Base-by-base conservation (phyloP, 2,888 invertebrate species). In the Scaptomyza cyrtandrae region DNA sequence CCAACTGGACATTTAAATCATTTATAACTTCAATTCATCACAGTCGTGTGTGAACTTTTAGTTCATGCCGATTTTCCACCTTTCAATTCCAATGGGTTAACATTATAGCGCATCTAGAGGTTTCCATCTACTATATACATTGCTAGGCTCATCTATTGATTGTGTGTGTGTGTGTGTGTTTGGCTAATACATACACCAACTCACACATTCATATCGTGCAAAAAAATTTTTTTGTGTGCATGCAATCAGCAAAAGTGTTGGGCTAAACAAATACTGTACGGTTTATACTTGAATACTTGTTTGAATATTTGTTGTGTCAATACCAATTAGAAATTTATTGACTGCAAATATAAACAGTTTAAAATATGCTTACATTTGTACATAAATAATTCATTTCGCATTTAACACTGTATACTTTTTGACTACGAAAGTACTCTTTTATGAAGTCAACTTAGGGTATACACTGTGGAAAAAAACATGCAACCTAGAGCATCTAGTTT, bases 251-350 rank as follows among this genome's bases (percentile, higher is more conserved):
- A 48, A 48, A 44, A 50, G 62, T 48, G 50, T 65, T 65, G 27
- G 14, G 13, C 10, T 41, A 53, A 48, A 67, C 52, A 52, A 67
- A 61, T 41, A 41, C 16, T 41, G 1, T 43, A 57, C 3, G 24
- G 1, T 16, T 13, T 24, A 41, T 19, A 44, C 13, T 2, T 6
- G 13, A 3, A 6, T 35, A 35, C 13, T n/a, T n/a, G 6, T 35
- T n/a, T n/a, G n/a, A n/a, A 37, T 13, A n/a, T 56, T 63, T 64
- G 62, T 52, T 45, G 58, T 74, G 78, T 80, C 73, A 86, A 83
- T 67, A 78, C 37, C 78, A 86, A 83, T 86, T 80, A 71, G 64
- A 77, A 65, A 75, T 50, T 75, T 73, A 80, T 86, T 79, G 80
- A 68, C 44, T 55, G 72, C 70, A 75, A 83, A 82, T 80, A 74